Evolutionary conservation across 2,113 vertebrate species (phyloP).

Genomic region (Jacana jacana): DNA sequence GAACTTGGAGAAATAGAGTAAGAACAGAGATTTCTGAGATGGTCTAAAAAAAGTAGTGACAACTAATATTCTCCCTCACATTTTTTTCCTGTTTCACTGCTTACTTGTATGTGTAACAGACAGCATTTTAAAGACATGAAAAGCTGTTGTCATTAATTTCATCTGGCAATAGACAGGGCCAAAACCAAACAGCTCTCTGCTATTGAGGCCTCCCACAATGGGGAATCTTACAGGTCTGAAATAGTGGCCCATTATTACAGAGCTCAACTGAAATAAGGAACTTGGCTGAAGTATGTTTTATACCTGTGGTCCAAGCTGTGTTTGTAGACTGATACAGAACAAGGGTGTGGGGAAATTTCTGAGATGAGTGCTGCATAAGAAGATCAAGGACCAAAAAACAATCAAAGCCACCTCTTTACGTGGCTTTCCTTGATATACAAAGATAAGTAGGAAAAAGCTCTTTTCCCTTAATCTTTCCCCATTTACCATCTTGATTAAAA

Average conservation of each 20-base stretch:
- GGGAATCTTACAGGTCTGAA: background rate
- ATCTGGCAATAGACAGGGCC: constrained; percentile 1
- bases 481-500: background rate
- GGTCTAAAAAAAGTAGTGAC: background rate
- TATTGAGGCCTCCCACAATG: background rate
- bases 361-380: background rate
- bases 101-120: background rate
- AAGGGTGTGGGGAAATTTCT: background rate
- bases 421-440: background rate
- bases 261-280: background rate
- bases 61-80: background rate
- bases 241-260: background rate
- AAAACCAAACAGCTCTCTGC: background rate
- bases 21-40: background rate
- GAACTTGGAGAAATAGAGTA: background rate
- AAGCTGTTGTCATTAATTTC: constrained; percentile 25
- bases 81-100: background rate
- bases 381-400: background rate
- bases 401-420: background rate
- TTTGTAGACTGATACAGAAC: background rate
- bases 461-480: background rate
- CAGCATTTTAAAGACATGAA: background rate
- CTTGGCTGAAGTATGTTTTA: background rate
- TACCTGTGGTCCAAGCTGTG: background rate
- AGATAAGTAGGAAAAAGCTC: background rate